Evolutionary conservation across 1,140 invertebrate genomes (phyloP), one percentile per base, ranked within the genome.

Genomic region (Cardiocondyla obscurior): DNA sequence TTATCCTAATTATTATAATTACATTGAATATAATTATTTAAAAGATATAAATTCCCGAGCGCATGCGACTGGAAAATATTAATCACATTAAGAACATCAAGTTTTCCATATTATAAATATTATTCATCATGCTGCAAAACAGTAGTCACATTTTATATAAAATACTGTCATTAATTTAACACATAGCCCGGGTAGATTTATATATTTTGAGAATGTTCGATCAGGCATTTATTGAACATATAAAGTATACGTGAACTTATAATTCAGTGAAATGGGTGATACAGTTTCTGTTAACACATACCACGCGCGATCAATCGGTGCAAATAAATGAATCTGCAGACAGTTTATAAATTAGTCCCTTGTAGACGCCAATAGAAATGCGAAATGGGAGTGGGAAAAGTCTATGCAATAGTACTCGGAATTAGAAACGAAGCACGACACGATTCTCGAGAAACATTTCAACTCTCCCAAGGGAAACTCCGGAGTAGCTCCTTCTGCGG

Each of bases 401-500:
- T 88, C 77, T 77, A 85, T 89, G 83, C 65, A 84, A 89, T 82
- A 77, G 64, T 87, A 85, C 83, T 85, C 67, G 64, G 39, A 87
- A 88, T 88, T 88, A 88, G 57, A 39, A 87, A 73, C 70, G 57
- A 84, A 58, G 49, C 36, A 60, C 42, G 42, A 19, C 57, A 25
- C 36, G 33, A 33, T 82, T 62, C 36, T 64, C 70, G 85, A 82
- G 88, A 84, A 87, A 84, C 81, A 85, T 88, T 88, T 85, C 82
- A 87, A 86, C 85, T 65, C 73, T 89, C 87, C 69, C 58, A 65
- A 88, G 88, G 83, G 84, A 81, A 86, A 89, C 88, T 89, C 88
- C 82, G 57, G 44, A 76, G 81, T 42, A 74, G 69, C 49, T 84
- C 57, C 62, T 58, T 86, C 73, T 76, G 72, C 77, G 88, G 60